Evolutionary conservation across 1,140 invertebrate species (phyloP), one percentile per base, ranked within the genome.

Genomic region (Sminthurinus signatus): DNA sequence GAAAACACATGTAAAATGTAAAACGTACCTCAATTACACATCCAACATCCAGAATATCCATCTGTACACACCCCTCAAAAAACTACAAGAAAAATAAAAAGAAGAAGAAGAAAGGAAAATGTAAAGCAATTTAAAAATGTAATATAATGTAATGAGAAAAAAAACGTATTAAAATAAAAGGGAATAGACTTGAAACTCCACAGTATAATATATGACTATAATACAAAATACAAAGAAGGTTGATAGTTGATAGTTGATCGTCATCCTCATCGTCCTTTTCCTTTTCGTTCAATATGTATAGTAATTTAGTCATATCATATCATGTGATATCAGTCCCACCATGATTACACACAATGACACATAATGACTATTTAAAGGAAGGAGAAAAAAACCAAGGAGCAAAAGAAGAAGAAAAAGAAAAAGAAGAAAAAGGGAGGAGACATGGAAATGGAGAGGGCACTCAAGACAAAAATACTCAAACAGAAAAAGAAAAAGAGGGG

Each of bases 251-350:
- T 10, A 23, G 4, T 8, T 29, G 25, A 27, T 27, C 50, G 28
- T 28, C 50, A 52, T 27, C 14, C 27, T 52, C 23, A 27, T 52
- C 44, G 5, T n/a, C n/a, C n/a, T n/a, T n/a, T n/a, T n/a, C n/a
- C n/a, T n/a, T n/a, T n/a, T n/a, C n/a, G n/a, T n/a, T n/a, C n/a
- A n/a, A n/a, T n/a, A n/a, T n/a, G n/a, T n/a, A 52, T 36, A 29
- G 50, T 52, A 52, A 52, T 52, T 52, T 52, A 52, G 50, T 52
- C 50, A 28, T 52, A 52, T 52, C 50, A 52, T n/a, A n/a, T n/a
- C n/a, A n/a, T n/a, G n/a, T n/a, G n/a, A n/a, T n/a, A n/a, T n/a
- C n/a, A n/a, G n/a, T n/a, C n/a, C 50, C n/a, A 5, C n/a, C 27
- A 52, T 52, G 50, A 52, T 52, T 52, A 52, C 27, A 52, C 27